These are phyloP conservation scores for Ahaetulla prasina DNA, from an alignment of 2,113 vertebrate species.

Conservation along the genomic window DNA sequence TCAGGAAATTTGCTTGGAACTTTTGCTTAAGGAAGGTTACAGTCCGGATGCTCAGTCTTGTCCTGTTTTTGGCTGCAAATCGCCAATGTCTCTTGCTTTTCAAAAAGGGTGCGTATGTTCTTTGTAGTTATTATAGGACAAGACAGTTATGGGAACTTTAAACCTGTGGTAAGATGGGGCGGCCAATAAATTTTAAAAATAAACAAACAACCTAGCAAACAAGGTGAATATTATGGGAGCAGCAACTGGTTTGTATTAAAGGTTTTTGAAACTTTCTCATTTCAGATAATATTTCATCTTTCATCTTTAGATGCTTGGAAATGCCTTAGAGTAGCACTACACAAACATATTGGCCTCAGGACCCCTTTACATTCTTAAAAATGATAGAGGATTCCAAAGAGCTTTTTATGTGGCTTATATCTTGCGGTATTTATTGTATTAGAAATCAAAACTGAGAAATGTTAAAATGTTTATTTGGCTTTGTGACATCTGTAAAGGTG, in stretches of 20 bases:
- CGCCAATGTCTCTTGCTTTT: conserved; percentile 79
- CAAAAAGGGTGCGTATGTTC: conserved; percentile 62
- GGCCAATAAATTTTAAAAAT: not conserved
- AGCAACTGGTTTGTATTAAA: not conserved
- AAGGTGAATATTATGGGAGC: not conserved
- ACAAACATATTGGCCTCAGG: not conserved
- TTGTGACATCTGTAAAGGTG: not conserved
- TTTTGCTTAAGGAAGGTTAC: conserved; percentile 77
- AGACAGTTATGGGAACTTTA: not conserved
- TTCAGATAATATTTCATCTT: not conserved
- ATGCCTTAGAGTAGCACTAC: not conserved
- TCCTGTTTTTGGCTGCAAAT: conserved; percentile 63
- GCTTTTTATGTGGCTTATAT: not conserved
- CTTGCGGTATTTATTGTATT: not conserved
- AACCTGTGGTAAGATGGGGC: not conserved
- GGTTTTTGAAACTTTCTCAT: not conserved
- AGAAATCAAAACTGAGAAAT: not conserved
- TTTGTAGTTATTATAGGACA: not conserved
- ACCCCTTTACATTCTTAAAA: not conserved
- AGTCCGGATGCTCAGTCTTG: conserved; percentile 87
- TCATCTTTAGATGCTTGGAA: not conserved
- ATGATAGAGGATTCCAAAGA: not conserved
- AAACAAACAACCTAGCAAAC: not conserved
- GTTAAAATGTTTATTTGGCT: not conserved
- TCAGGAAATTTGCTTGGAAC: conserved; percentile 65